Base-by-base conservation (phyloP, 2,888 invertebrate species). In the Seira sanloemensis region DNA sequence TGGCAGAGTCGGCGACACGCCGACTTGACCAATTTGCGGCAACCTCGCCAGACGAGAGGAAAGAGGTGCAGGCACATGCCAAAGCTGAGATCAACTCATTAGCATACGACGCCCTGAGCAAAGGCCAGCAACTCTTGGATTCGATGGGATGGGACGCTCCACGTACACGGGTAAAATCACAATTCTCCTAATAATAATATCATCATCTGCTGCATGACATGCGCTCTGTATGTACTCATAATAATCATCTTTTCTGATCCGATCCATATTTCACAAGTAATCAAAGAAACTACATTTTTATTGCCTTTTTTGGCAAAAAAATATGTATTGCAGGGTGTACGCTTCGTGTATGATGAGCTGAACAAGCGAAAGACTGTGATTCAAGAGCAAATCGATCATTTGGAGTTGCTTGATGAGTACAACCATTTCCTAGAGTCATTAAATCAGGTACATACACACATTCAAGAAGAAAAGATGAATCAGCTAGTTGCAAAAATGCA, bases 51-150 rank as follows among this genome's bases (percentile, higher is more conserved):
- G 62, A 26, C 24, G 46, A 65, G n/a, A 16, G 18, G 24, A 25
- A 24, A 46, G 81, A 54, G n/a, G 46, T 27, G 19, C 46, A 54
- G 21, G 69, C 25, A 62, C 37, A 23, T 68, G 24, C 83, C 0
- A 86, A 87, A 72, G 24, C 68, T 46, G 80, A 86, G 24, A 58
- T 88, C 46, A 84, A 85, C 77, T 62, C 81, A n/a, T 65, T 85
- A 25, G 86, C 86, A 2, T 82, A 78, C 9, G 86, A 84, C 79
- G 94, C 95, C 69, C 92, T 96, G 73, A 92, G 94, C 67, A 93
- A 95, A 90, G 96, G 96, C 82, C 94, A 95, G 90, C 92, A 93
- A 88, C 93, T 96, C 87, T 91, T 96, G 66, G 94, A 95, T 90
- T 93, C 93, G 87, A 94, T 94, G 89, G 91, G 92, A 88, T 91